These are phyloP conservation scores for Aspidiotus destructor DNA, from an alignment of 2,888 invertebrate genomes.

Conservation along the genomic window DNA sequence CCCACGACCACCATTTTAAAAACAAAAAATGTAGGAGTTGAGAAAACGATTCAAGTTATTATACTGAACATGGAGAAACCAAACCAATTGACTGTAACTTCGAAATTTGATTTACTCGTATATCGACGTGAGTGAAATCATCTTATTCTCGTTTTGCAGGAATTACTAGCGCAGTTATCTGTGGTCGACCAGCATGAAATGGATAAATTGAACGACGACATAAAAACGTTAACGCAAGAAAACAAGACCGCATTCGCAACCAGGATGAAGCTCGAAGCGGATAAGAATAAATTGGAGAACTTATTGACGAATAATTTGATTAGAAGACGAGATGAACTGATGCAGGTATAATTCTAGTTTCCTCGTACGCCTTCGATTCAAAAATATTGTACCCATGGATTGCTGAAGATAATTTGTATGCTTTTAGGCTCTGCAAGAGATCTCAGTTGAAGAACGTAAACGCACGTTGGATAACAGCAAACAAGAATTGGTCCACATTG, in stretches of 20 bases:
- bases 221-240: slow-evolving; percentile 79
- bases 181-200: slow-evolving; percentile 86
- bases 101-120: too few relatives aligned
- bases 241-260: slow-evolving; percentile 92
- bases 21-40: too few relatives aligned
- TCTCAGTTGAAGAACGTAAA: slow-evolving; percentile 87
- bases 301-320: slow-evolving; percentile 90
- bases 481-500: slow-evolving; percentile 66
- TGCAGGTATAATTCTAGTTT: slow-evolving; percentile 44
- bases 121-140: too few relatives aligned
- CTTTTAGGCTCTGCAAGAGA: slow-evolving; percentile 75
- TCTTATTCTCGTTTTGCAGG: slow-evolving; percentile 43
- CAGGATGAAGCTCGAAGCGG: slow-evolving; percentile 90
- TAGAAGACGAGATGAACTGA: slow-evolving; percentile 77
- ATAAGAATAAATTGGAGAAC: slow-evolving; percentile 95
- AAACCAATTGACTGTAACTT: too few relatives aligned
- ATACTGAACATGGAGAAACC: too few relatives aligned
- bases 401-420: too few relatives aligned
- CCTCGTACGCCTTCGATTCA: too few relatives aligned
- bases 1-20: too few relatives aligned
- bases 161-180: slow-evolving; percentile 84
- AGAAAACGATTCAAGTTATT: too few relatives aligned
- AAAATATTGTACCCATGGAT: too few relatives aligned
- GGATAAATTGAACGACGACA: slow-evolving; percentile 89
- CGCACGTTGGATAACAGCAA: slow-evolving; percentile 74